Conservation (phyloP, 2,888 invertebrate genomes). For the Aproaerema taeniolella region DNA sequence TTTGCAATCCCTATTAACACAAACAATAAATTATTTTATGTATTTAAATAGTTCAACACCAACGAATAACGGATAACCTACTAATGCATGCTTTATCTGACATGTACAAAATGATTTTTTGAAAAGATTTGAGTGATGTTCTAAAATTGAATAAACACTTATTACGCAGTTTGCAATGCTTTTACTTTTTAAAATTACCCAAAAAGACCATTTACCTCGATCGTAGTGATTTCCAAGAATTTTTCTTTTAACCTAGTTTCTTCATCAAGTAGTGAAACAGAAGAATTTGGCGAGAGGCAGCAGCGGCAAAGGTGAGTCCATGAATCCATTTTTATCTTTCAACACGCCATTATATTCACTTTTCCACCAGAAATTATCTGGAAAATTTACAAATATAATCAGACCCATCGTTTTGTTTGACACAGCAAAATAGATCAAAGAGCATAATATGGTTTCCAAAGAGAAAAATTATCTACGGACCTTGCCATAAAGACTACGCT, state of each 20-base stretch:
- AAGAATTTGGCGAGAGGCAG: slow-evolving; percentile 59
- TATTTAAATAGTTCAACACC: no score
- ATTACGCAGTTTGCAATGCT: no score
- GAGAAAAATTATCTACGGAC: slow-evolving; percentile 77
- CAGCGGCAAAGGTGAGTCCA: slow-evolving; percentile 68
- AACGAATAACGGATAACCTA: no score
- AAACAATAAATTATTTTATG: no score
- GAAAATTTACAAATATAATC: slow-evolving; percentile 40
- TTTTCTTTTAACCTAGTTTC: slow-evolving; percentile 49
- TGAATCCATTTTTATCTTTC: slow-evolving; percentile 67
- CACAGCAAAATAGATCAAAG: slow-evolving; percentile 56
- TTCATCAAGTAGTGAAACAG: slow-evolving; percentile 57
- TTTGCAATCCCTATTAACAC: no score
- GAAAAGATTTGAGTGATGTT: no score
- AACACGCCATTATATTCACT: slow-evolving; percentile 44
- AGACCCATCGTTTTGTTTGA: slow-evolving; percentile 61
- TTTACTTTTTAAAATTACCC: no score
- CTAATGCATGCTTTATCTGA: no score
- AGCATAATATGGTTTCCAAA: slow-evolving; percentile 61
- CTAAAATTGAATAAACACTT: no score
- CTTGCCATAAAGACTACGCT: slow-evolving; percentile 68
- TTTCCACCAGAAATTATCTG: slow-evolving; percentile 46
- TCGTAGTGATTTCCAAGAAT: slow-evolving; percentile 59
- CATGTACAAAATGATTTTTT: no score
- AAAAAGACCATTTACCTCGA: no score